Conservation (phyloP, 2,113 vertebrate genomes). For the Microcebus murinus region DNA sequence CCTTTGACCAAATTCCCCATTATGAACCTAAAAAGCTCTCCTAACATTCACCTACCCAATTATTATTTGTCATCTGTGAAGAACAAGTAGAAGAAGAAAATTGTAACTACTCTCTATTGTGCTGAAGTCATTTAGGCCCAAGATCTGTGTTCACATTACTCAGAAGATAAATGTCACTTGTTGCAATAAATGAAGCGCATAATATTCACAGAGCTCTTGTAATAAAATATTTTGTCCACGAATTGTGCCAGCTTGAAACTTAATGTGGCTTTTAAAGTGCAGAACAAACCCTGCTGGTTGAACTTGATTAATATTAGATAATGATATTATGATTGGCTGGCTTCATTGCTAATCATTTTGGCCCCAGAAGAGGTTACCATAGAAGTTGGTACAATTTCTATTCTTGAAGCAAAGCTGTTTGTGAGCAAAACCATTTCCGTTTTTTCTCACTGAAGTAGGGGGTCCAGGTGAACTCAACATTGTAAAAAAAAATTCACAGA, state of each 20-base stretch:
- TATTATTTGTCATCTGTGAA: background rate
- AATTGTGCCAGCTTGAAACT: background rate
- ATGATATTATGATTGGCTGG: background rate
- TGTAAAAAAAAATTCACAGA: background rate
- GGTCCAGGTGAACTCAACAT: background rate
- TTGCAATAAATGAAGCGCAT: background rate
- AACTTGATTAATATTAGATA: background rate
- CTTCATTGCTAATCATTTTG: background rate
- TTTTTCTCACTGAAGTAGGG: background rate
- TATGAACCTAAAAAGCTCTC: background rate
- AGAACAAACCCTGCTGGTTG: background rate
- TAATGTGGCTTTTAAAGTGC: constrained; percentile 42
- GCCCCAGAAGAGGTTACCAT: background rate
- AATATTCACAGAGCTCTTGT: background rate
- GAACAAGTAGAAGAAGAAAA: background rate
- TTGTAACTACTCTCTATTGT: background rate
- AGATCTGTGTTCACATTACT: background rate
- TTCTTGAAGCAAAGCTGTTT: constrained; percentile 22
- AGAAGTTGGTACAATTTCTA: background rate
- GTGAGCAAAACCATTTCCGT: background rate
- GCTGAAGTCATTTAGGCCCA: background rate
- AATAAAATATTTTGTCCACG: constrained; percentile 38
- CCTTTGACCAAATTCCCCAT: background rate
- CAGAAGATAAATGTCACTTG: background rate
- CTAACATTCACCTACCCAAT: background rate